Evolutionary conservation across 2,888 invertebrate genomes (phyloP).

Genomic region (Melieria picta): DNA sequence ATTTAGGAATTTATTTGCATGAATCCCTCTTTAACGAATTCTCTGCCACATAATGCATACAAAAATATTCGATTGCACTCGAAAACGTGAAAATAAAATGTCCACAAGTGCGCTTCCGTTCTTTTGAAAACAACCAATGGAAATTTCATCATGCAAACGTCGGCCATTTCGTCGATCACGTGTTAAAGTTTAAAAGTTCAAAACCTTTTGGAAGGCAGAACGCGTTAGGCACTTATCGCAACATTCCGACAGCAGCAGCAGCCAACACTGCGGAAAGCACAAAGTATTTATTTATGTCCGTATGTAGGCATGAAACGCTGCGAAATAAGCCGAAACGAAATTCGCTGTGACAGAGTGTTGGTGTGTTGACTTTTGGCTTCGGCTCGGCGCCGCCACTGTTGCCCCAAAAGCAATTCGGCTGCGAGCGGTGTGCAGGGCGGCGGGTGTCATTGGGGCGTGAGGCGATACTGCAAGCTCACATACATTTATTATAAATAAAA

Average conservation of each 20-base stretch:
- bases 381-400: background rate
- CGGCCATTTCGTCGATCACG: too few species aligned
- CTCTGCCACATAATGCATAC: too few species aligned
- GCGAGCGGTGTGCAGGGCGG: background rate
- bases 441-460: background rate
- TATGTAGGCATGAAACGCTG: background rate
- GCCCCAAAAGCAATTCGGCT: background rate
- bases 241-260: background rate
- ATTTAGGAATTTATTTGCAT: too few species aligned
- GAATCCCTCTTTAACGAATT: too few species aligned
- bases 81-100: too few species aligned
- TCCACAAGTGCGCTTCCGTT: too few species aligned
- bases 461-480: background rate
- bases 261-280: background rate
- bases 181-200: conserved; percentile 34
- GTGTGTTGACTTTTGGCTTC: background rate
- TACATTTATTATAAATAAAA: conserved; percentile 5
- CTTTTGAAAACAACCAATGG: too few species aligned
- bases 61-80: too few species aligned
- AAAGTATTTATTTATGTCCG: background rate
- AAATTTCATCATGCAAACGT: too few species aligned
- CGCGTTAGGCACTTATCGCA: conserved; percentile 25
- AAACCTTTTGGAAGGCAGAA: conserved; percentile 24
- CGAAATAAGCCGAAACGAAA: background rate
- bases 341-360: background rate